Evolutionary conservation across 1,140 invertebrate genomes (phyloP).

Genomic region (Diachasma alloeum): DNA sequence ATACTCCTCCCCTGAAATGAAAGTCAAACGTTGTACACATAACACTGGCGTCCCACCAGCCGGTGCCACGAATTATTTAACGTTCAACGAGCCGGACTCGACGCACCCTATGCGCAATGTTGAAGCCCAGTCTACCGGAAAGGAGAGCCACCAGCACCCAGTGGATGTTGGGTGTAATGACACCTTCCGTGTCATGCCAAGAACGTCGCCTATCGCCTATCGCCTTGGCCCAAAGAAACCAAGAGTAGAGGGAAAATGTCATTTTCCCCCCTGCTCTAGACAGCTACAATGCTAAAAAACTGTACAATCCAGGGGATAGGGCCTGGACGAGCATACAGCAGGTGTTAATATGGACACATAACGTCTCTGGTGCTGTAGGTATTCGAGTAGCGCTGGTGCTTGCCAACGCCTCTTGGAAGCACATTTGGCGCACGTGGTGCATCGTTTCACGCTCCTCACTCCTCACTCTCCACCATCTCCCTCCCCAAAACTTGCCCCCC

Average conservation of each 20-base stretch:
- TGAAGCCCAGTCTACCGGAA: background rate
- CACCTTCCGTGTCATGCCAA: constrained; percentile 4
- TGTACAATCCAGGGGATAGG: background rate
- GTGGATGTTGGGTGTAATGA: constrained; percentile 12
- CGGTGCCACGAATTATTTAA: constrained; percentile 2
- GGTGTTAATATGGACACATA: constrained; percentile 52
- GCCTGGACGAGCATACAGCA: constrained; percentile 27
- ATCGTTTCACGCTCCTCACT: constrained; percentile 16
- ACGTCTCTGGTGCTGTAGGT: constrained; percentile 20
- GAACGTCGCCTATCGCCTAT: background rate
- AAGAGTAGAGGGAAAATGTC: background rate
- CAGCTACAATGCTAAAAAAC: background rate
- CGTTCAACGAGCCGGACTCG: constrained; percentile 3
- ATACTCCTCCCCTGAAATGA: background rate
- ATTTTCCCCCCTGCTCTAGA: background rate
- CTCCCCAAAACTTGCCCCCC: too few relatives aligned
- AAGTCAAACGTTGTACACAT: background rate
- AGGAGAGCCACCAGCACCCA: background rate
- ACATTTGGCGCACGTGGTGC: constrained; percentile 48
- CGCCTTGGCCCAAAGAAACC: constrained; percentile 4
- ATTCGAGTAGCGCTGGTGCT: constrained; percentile 24
- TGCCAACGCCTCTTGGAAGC: constrained; percentile 28
- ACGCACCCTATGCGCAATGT: background rate
- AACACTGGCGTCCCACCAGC: background rate
- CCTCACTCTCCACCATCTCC: background rate